phyloP scores from a whole-genome alignment of 2,888 invertebrate genomes.

The Synergus japonicus region DNA sequence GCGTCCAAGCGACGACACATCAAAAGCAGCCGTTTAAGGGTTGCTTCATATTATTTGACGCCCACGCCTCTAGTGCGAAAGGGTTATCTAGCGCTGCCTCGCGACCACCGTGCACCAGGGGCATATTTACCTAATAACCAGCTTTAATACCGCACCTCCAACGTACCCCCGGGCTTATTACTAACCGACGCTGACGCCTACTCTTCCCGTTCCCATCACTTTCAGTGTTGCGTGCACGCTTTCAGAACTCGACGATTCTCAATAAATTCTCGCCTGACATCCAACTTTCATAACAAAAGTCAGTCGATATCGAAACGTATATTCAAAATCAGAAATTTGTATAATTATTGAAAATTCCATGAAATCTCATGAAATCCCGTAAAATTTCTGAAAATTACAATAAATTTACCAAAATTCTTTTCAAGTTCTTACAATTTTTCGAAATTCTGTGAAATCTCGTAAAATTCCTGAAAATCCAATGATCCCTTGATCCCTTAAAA shows the following conservation, averaged over 20 bases:
- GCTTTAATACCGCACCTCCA: conserved; percentile 50
- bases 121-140: conserved; percentile 63
- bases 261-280: conserved; percentile 31
- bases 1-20: conserved; percentile 73
- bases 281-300: conserved; percentile 33
- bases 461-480: too few species aligned
- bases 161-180: conserved; percentile 66
- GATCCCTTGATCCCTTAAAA: too few species aligned
- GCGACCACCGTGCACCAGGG: conserved; percentile 55
- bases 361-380: too few species aligned
- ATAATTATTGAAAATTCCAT: too few species aligned
- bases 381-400: too few species aligned
- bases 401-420: too few species aligned
- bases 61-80: conserved; percentile 63
- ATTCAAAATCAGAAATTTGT: background rate
- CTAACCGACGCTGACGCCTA: conserved; percentile 59
- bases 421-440: too few species aligned
- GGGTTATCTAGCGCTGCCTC: conserved; percentile 68
- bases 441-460: too few species aligned
- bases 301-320: background rate
- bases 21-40: conserved; percentile 73
- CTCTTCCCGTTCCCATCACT: conserved; percentile 44
- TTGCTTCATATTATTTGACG: conserved; percentile 69
- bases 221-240: conserved; percentile 33
- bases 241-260: conserved; percentile 22